Percentiles rank a stretch among this genome's conserved stretches.
These are phyloP conservation scores for Ceramica pisi DNA, from an alignment of 2,888 invertebrate species.

Conservation along the genomic window DNA sequence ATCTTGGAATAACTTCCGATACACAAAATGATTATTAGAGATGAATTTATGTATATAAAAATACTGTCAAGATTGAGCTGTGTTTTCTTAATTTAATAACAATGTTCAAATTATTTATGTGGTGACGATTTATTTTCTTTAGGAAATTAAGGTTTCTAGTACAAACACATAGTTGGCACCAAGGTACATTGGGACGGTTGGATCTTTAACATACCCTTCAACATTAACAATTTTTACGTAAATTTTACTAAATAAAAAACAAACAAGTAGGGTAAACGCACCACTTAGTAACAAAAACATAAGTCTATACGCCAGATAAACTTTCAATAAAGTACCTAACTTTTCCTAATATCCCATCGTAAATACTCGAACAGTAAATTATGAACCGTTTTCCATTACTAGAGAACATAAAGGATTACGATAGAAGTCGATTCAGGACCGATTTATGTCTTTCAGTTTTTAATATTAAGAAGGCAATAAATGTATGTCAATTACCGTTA, in stretches of 20 bases:
- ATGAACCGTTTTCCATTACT: no score
- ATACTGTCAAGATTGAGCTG: slow-evolving; percentile 59
- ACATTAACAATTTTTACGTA: slow-evolving; percentile 17
- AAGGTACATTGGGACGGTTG: slow-evolving; percentile 63
- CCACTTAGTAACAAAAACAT: slow-evolving; percentile 22
- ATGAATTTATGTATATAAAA: slow-evolving; percentile 9
- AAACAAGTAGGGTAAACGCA: slow-evolving; percentile 27
- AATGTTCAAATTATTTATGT: slow-evolving; percentile 2
- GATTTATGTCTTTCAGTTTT: no score
- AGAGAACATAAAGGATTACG: no score
- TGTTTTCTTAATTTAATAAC: slow-evolving; percentile 25
- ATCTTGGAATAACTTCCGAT: not conserved
- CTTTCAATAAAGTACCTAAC: no score
- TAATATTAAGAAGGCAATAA: no score
- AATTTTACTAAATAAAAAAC: slow-evolving; percentile 28
- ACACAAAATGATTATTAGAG: slow-evolving; percentile 3
- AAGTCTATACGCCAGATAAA: not conserved
- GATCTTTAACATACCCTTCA: slow-evolving; percentile 13
- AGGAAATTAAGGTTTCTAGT: slow-evolving; percentile 18
- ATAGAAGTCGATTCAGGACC: no score
- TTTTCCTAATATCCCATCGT: no score
- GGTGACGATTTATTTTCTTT: not conserved
- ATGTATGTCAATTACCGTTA: no score
- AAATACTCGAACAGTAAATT: no score
- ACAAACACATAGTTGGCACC: slow-evolving; percentile 72